These are phyloP conservation scores for Loriculus beryllinus DNA, from an alignment of 2,797 vertebrate species.

Conservation along the genomic window DNA sequence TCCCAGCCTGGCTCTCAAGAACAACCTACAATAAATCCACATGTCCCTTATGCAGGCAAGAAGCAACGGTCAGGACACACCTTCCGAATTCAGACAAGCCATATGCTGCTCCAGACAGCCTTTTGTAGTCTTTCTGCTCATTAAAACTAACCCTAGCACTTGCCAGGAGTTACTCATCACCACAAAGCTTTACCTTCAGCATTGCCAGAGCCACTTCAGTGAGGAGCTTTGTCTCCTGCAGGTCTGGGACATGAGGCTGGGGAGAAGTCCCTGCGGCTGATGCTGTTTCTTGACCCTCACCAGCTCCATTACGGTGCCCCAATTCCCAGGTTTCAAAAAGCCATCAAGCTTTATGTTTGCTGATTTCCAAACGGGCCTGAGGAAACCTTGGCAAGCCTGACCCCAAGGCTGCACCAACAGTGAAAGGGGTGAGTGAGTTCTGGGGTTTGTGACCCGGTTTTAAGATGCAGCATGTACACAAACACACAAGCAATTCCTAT, in stretches of 20 bases:
- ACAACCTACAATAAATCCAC: neutral
- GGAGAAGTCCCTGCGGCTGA: neutral
- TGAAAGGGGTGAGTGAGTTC: neutral
- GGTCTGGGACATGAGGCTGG: neutral
- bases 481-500: neutral
- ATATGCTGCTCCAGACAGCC: neutral
- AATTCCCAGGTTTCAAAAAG: neutral
- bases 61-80: neutral
- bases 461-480: neutral
- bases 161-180: neutral
- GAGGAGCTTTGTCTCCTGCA: neutral
- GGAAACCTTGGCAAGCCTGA: neutral
- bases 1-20: neutral
- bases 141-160: neutral
- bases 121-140: neutral
- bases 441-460: neutral
- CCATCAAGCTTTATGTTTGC: neutral
- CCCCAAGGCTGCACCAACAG: neutral
- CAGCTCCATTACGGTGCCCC: neutral
- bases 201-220: neutral
- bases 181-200: neutral
- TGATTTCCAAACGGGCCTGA: neutral
- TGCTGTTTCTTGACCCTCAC: neutral
- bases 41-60: rapidly evolving
- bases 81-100: neutral